These are phyloP conservation scores for Dendroctonus valens DNA, from an alignment of 1,140 invertebrate genomes.

Conservation along the genomic window DNA sequence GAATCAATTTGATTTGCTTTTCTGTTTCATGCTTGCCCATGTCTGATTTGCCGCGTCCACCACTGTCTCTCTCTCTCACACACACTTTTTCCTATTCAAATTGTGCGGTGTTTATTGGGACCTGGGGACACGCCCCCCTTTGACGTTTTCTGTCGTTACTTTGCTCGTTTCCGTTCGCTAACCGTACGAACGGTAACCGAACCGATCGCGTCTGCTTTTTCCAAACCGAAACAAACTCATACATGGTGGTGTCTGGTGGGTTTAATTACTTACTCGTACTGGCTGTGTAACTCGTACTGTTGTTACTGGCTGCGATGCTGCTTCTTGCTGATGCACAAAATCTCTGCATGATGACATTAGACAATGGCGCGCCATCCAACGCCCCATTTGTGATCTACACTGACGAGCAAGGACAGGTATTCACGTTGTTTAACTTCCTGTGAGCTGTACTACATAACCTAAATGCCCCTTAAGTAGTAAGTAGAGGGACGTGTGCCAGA, in stretches of 20 bases:
- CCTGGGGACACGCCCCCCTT: neutral
- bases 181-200: neutral
- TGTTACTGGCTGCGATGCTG: conserved; percentile 52
- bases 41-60: conserved; percentile 38
- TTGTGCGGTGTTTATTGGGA: conserved; percentile 24
- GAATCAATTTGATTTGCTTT: conserved; percentile 42
- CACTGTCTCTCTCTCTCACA: conserved; percentile 23
- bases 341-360: conserved; percentile 51
- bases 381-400: conserved; percentile 92
- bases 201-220: conserved; percentile 3
- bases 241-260: conserved; percentile 39
- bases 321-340: conserved; percentile 50
- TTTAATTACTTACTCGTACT: conserved; percentile 33
- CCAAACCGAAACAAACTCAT: conserved; percentile 4
- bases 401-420: conserved; percentile 93
- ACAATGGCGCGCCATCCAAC: conserved; percentile 63
- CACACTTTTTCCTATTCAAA: conserved; percentile 24
- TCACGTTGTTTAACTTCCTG: conserved; percentile 48
- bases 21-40: conserved; percentile 49
- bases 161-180: neutral
- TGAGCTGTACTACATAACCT: conserved; percentile 45
- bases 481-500: neutral
- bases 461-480: conserved; percentile 4
- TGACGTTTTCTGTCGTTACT: neutral
- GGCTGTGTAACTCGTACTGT: conserved; percentile 50